These are phyloP conservation scores for Lethrus apterus DNA, from an alignment of 1,140 invertebrate species.

Conservation along the genomic window DNA sequence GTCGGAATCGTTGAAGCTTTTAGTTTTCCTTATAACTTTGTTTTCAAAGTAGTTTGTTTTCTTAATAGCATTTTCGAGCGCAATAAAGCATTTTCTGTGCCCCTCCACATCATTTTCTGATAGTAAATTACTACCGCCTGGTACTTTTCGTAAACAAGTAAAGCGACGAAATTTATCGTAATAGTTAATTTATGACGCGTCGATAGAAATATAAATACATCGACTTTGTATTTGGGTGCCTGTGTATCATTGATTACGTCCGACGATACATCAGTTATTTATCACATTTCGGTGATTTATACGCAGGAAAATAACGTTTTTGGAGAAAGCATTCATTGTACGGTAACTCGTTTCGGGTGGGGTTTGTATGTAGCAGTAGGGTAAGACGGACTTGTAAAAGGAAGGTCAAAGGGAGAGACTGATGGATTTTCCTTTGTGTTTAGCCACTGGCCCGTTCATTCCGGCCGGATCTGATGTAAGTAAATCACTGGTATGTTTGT, in stretches of 20 bases:
- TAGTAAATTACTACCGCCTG: slow-evolving; percentile 10
- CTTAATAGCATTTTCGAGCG: slow-evolving; percentile 10
- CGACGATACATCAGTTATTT: too few species aligned
- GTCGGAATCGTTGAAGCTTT: too few species aligned
- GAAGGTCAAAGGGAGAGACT: slow-evolving; percentile 27
- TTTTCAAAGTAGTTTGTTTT: slow-evolving; percentile 12
- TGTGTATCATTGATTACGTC: too few species aligned
- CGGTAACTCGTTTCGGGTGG: slow-evolving; percentile 19
- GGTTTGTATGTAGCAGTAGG: slow-evolving; percentile 10
- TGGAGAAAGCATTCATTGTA: slow-evolving; percentile 20
- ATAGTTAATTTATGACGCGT: slow-evolving; percentile 25
- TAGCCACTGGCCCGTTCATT: slow-evolving; percentile 23
- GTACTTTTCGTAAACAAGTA: slow-evolving; percentile 18
- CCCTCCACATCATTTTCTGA: slow-evolving; percentile 9
- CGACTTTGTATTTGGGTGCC: too few species aligned
- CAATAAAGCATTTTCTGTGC: slow-evolving; percentile 1
- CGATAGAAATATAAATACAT: slow-evolving; percentile 20
- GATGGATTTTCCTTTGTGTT: slow-evolving; percentile 33
- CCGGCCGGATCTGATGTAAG: slow-evolving; percentile 23
- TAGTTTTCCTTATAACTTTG: too few species aligned
- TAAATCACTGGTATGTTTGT: slow-evolving; percentile 25
- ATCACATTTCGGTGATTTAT: too few species aligned
- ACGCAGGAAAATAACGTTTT: too few species aligned
- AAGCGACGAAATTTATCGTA: slow-evolving; percentile 22
- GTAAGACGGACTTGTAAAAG: slow-evolving; percentile 10